Base-by-base conservation (phyloP, 2,888 invertebrate species). In the Synergus umbraculus region DNA sequence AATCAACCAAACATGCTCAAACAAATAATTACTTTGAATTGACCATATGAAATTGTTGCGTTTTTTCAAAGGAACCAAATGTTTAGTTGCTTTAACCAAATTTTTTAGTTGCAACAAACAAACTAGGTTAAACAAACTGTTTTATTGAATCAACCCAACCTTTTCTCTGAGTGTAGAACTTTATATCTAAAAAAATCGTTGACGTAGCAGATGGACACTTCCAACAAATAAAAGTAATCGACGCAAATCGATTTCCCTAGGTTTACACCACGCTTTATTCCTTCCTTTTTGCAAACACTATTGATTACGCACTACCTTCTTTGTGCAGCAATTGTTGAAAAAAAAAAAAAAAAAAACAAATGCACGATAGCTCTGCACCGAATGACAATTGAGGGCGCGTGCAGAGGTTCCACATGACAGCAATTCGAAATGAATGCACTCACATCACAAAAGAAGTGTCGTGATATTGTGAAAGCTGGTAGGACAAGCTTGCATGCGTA, bases 171-270 rank as follows among this genome's bases (percentile, higher is more conserved):
- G n/a, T n/a, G n/a, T n/a, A n/a, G 29, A 29, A 29, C 29, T 29
- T 29, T 29, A 37, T 4, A 37, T 37, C 37, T 37, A 37, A 37
- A 37, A 54, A n/a, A 54, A 54, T 8, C 2, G n/a, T 54, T 54
- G n/a, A 9, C n/a, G 2, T 54, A n/a, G 15, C 54, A 54, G 15
- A n/a, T n/a, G n/a, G n/a, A n/a, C 58, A 58, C 58, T 18, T 10
- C 4, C 18, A 18, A 10, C 18, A 18, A 18, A n/a, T n/a, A 18
- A 10, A 37, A 58, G 54, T 58, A 58, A 41, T 73, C 9, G n/a
- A 37, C 80, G 65, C 73, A 76, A 78, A 76, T 82, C 83, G 66
- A 58, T 41, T 29, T 69, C 49, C 69, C 69, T 37, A 15, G 54
- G 54, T 37, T 54, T 18, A 41, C n/a, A 41, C n/a, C 29, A 63